phyloP scores from a whole-genome alignment of 2,888 invertebrate genomes.

The Dolichopus griseipennis region DNA sequence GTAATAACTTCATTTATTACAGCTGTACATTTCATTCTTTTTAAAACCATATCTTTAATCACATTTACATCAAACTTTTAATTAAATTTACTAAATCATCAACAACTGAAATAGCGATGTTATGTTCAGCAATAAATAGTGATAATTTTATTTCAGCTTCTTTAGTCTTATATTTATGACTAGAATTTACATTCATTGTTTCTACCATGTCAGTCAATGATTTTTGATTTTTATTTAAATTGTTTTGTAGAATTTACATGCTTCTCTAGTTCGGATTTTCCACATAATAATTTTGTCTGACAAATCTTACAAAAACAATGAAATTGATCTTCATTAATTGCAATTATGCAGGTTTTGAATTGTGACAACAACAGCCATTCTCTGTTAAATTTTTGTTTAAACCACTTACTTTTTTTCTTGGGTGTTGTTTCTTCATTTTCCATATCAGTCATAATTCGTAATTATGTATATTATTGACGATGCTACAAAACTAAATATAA shows the following conservation, averaged over 20 bases:
- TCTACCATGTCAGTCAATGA: constrained; percentile 1
- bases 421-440: constrained; percentile 8
- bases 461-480: constrained; percentile 7
- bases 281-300: constrained; percentile 1
- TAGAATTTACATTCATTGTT: background rate
- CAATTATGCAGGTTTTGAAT: constrained; percentile 4
- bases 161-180: constrained; percentile 8
- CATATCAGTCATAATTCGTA: background rate
- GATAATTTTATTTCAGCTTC: constrained; percentile 5
- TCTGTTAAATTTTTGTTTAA: background rate
- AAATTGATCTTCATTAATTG: constrained; percentile 2
- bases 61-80: constrained; percentile 7
- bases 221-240: background rate
- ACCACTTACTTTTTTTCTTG: constrained; percentile 2
- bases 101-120: constrained; percentile 8
- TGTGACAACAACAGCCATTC: background rate
- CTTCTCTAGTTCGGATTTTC: background rate
- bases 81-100: constrained; percentile 7
- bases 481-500: background rate
- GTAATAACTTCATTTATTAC: constrained; percentile 3
- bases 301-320: constrained; percentile 8
- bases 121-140: constrained; percentile 9
- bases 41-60: constrained; percentile 7
- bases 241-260: constrained; percentile 7
- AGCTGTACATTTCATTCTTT: constrained; percentile 8